Percentiles rank a stretch among this genome's conserved stretches.
Evolutionary conservation across 2,888 invertebrate genomes (phyloP).

Genomic region (Blera fallax): DNA sequence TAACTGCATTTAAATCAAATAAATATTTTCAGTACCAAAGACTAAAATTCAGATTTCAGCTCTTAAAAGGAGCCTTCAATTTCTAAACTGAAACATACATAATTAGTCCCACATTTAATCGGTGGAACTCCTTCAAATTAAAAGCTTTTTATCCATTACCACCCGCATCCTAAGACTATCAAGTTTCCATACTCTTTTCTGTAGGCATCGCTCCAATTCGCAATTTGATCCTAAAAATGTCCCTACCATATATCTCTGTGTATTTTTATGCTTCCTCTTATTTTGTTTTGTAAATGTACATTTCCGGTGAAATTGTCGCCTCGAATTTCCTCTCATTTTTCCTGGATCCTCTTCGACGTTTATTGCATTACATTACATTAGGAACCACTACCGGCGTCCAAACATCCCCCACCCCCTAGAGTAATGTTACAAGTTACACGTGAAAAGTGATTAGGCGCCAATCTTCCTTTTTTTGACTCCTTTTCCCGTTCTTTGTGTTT

Average conservation of each 20-base stretch:
- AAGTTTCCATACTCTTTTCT: neutral
- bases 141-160: constrained; percentile 11
- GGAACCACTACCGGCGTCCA: neutral
- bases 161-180: neutral
- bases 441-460: constrained; percentile 66
- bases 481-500: constrained; percentile 14
- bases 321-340: constrained; percentile 29
- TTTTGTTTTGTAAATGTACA: constrained; percentile 8
- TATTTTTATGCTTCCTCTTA: neutral
- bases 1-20: too few relatives aligned
- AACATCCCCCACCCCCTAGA: neutral
- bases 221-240: constrained; percentile 15
- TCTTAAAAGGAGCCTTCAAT: neutral
- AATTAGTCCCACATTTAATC: neutral
- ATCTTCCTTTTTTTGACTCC: constrained; percentile 23
- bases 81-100: neutral
- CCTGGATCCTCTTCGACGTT: neutral
- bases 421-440: constrained; percentile 25
- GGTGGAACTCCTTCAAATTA: neutral
- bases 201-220: constrained; percentile 1
- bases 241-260: neutral
- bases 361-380: neutral
- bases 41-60: neutral
- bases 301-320: constrained; percentile 44
- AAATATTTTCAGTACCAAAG: too few relatives aligned